Evolutionary conservation across 2,797 vertebrate genomes (phyloP).

Genomic region (Darevskia mixta): DNA sequence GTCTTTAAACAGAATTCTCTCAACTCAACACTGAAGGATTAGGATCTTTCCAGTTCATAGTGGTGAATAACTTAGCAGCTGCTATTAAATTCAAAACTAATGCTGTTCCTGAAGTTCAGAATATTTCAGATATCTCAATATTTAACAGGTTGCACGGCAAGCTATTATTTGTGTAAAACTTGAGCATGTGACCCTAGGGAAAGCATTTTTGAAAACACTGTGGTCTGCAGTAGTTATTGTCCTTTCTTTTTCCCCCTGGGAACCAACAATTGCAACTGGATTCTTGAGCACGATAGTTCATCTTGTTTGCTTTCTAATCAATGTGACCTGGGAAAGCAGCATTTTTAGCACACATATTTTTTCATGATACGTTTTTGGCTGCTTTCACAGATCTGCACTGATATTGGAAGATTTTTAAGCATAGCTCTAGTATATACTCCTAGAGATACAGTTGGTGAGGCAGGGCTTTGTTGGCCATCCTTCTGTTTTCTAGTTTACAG

Average conservation of each 20-base stretch:
- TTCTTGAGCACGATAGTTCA: not conserved
- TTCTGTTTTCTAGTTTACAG: no score
- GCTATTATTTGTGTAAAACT: not conserved
- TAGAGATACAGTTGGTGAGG: not conserved
- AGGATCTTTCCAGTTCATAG: not conserved
- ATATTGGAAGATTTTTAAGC: not conserved
- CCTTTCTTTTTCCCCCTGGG: not conserved
- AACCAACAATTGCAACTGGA: not conserved
- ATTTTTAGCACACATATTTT: not conserved
- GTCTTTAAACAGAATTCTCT: not conserved
- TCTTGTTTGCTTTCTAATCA: not conserved
- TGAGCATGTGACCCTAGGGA: not conserved
- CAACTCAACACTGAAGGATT: not conserved
- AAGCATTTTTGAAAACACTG: not conserved
- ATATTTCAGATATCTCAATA: not conserved
- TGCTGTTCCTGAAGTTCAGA: not conserved
- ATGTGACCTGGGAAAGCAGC: not conserved
- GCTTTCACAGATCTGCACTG: not conserved
- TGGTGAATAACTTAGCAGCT: not conserved
- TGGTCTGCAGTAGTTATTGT: not conserved
- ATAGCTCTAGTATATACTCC: not conserved
- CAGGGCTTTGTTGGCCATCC: no score
- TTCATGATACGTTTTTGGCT: not conserved
- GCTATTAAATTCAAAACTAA: not conserved
- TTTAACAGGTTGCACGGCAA: not conserved